Base-by-base conservation (phyloP, 1,140 invertebrate species). In the Papilio polyxenes region DNA sequence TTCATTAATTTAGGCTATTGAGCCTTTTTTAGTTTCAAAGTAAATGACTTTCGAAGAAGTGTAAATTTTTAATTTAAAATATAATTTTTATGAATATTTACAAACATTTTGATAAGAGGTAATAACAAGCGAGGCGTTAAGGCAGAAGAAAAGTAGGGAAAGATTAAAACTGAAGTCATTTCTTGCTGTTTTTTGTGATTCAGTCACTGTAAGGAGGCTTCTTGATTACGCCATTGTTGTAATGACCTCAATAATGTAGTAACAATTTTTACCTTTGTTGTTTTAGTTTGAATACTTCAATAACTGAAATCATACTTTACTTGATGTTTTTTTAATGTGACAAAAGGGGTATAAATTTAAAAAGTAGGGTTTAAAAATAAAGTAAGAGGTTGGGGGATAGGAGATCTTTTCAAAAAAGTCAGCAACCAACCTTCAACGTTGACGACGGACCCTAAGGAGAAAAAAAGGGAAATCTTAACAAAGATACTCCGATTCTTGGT, bases 191-290 rank as follows among this genome's bases (percentile, higher is more conserved):
- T 5, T 53, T 51, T 51, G 48, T 51, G n/a, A 53, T 23, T 76
- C 75, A 76, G 49, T 51, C n/a, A 51, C n/a, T 76, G 48, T 76
- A 51, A 76, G 49, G n/a, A 76, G 53, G 49, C 62, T 13, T 65
- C 62, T 65, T 31, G 62, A 65, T 65, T 65, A 65, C 3, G 9
- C 62, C 23, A 65, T 65, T 65, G 62, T 65, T 65, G 20, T 65
- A 65, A 65, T 65, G 44, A 48, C 72, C 72, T 48, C 49, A n/a
- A 15, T 37, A 11, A 72, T n/a, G 37, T 48, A 49, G 13, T 48
- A 53, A 15, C 40, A 49, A 13, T 17, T 23, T 76, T 13, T 44
- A 51, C 6, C 31, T 37, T 31, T 65, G 23, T 11, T 31, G 3
- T 65, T 37, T 23, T 65, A 10, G 7, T 65, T 31, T 20, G 6